These are phyloP conservation scores for Stigmatopora argus DNA, from an alignment of 2,113 vertebrate species.

Conservation along the genomic window DNA sequence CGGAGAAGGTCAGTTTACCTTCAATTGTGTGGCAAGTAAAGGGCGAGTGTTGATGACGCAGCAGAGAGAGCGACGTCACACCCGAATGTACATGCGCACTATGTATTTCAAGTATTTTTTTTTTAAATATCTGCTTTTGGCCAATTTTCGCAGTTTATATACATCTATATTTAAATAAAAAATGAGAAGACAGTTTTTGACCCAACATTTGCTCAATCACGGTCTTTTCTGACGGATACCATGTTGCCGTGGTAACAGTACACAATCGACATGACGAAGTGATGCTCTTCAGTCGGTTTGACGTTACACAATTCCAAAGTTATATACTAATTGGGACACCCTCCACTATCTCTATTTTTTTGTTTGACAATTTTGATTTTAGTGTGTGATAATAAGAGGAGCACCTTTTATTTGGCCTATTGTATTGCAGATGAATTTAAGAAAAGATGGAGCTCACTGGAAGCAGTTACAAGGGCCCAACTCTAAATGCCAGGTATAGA, in stretches of 20 bases:
- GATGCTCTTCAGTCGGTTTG: not conserved
- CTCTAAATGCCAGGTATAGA: slow-evolving; percentile 71
- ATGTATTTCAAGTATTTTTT: not conserved
- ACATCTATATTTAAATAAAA: not conserved
- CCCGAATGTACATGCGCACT: slow-evolving; percentile 12
- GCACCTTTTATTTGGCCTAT: not conserved
- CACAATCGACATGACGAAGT: not conserved
- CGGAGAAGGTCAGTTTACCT: slow-evolving; percentile 65
- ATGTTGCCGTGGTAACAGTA: slow-evolving; percentile 48
- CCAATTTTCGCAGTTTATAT: not conserved
- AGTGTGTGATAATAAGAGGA: not conserved
- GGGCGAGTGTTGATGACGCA: slow-evolving; percentile 17
- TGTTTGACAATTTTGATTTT: not conserved
- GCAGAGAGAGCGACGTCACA: not conserved
- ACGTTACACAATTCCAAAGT: not conserved
- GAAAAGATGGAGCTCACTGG: slow-evolving; percentile 72
- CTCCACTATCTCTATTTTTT: not conserved
- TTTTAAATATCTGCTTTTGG: not conserved
- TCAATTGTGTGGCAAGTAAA: slow-evolving; percentile 17
- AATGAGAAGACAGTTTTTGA: not conserved
- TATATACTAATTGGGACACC: not conserved
- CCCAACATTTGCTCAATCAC: not conserved
- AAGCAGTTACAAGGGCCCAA: slow-evolving; percentile 70
- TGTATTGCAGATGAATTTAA: not conserved
- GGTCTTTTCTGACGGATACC: not conserved